phyloP scores from a whole-genome alignment of 2,113 vertebrate species.

The Rynchops niger region DNA sequence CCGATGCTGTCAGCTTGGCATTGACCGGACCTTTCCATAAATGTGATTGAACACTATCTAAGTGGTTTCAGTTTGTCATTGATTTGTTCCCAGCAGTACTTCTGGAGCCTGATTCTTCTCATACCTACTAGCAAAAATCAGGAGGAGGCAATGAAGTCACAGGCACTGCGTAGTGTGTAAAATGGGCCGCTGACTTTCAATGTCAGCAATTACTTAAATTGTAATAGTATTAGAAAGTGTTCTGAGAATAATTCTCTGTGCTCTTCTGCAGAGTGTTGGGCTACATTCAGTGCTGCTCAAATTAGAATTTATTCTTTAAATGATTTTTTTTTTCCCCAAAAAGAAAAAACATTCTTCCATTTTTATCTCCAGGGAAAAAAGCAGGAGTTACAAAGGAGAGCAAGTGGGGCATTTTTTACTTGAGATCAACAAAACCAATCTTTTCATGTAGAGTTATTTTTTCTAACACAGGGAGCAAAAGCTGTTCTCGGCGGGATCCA shows the following conservation, averaged over 20 bases:
- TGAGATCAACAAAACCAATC: not conserved
- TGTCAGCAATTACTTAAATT: not conserved
- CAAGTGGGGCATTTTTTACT: not conserved
- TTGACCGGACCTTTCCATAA: not conserved
- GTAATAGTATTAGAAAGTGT: not conserved
- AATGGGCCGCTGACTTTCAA: not conserved
- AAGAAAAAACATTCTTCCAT: not conserved
- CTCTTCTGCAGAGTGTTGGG: not conserved
- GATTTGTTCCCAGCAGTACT: not conserved
- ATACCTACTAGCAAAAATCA: not conserved
- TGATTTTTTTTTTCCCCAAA: accelerated
- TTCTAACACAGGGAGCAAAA: not conserved
- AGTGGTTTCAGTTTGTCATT: not conserved
- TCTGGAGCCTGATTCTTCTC: not conserved
- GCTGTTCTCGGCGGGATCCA: not conserved
- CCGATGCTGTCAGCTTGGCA: not conserved
- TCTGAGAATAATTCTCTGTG: not conserved
- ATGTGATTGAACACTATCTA: not conserved
- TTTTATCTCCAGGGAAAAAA: not conserved
- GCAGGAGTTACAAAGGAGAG: not conserved
- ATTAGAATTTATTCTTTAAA: not conserved
- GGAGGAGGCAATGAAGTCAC: not conserved
- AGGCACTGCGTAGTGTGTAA: not conserved
- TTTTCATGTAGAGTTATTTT: not conserved
- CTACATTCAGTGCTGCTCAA: not conserved